Conservation (phyloP, 2,797 vertebrate genomes). For the Sphaeramia orbicularis region DNA sequence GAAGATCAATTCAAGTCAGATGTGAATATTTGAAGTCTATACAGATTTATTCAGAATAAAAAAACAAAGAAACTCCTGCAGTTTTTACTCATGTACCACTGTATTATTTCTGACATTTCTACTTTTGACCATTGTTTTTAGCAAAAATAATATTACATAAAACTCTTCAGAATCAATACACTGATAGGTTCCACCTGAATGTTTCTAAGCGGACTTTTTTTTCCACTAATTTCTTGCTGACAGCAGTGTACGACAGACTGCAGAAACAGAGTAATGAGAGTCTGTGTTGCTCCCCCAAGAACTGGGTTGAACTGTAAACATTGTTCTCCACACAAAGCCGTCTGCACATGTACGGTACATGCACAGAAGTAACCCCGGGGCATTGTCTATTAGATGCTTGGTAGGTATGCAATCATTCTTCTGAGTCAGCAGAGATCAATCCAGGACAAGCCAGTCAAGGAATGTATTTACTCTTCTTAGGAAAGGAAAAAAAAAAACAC, state of each 20-base stretch:
- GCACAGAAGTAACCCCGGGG: conserved; percentile 40
- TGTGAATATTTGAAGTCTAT: conserved; percentile 43
- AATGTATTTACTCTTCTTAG: conserved; percentile 73
- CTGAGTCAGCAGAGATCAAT: conserved; percentile 82
- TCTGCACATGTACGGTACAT: conserved; percentile 49
- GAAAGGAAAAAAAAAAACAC: conserved; percentile 43
- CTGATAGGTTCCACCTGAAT: conserved; percentile 33
- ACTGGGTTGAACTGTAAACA: conserved; percentile 59
- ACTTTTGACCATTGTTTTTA: conserved; percentile 7
- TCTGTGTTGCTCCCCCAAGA: conserved; percentile 38
- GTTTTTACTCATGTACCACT: conserved; percentile 2
- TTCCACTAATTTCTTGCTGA: conserved; percentile 18
- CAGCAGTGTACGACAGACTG: conserved; percentile 17
- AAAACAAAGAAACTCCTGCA: not conserved
- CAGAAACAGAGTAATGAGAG: conserved; percentile 38
- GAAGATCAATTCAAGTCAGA: conserved; percentile 66
- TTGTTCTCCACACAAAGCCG: conserved; percentile 52
- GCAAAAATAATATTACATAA: conserved; percentile 4
- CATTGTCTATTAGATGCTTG: conserved; percentile 61
- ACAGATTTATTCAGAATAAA: conserved; percentile 25
- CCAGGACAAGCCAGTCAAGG: conserved; percentile 69
- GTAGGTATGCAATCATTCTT: conserved; percentile 59
- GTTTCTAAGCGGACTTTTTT: conserved; percentile 20
- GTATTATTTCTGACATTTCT: conserved; percentile 41
- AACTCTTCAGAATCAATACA: conserved; percentile 16